These are phyloP conservation scores for Pilophorus perplexus DNA, from an alignment of 2,888 invertebrate species.

Conservation along the genomic window DNA sequence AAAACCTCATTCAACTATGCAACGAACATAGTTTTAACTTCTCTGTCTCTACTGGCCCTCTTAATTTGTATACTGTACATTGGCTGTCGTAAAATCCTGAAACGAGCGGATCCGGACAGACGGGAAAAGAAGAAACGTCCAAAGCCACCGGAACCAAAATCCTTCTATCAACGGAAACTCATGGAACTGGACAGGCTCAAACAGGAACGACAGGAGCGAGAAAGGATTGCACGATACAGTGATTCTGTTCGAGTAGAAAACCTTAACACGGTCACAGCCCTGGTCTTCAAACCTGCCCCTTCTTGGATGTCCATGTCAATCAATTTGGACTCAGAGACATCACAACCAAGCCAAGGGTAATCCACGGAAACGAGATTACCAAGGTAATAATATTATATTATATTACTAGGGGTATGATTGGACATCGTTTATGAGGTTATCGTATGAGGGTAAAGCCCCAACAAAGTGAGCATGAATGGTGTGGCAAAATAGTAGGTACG, in stretches of 20 bases:
- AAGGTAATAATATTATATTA: too few species aligned
- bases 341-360: too few species aligned
- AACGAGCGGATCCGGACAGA: conserved; percentile 7
- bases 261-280: conserved; percentile 43
- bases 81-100: neutral
- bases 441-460: too few species aligned
- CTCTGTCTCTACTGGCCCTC: neutral
- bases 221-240: conserved; percentile 37
- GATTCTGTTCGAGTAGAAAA: conserved; percentile 19
- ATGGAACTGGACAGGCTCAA: conserved; percentile 43
- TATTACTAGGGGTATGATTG: too few species aligned
- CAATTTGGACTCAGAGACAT: too few species aligned
- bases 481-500: too few species aligned
- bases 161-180: conserved; percentile 46
- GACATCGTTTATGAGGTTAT: too few species aligned
- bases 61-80: conserved; percentile 9
- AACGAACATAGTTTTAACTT: neutral
- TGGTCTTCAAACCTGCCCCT: conserved; percentile 44
- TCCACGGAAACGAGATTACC: too few species aligned
- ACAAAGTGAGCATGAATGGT: too few species aligned
- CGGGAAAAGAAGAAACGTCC: neutral
- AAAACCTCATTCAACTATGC: neutral
- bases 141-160: conserved; percentile 33
- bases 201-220: conserved; percentile 42
- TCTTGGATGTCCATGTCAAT: too few species aligned